A percentile compares a stretch with the other conserved stretches of the same genome.
phyloP scores from a whole-genome alignment of 53 echinoderm and acorn worm genomes.

The Hippasteria phrygiana region DNA sequence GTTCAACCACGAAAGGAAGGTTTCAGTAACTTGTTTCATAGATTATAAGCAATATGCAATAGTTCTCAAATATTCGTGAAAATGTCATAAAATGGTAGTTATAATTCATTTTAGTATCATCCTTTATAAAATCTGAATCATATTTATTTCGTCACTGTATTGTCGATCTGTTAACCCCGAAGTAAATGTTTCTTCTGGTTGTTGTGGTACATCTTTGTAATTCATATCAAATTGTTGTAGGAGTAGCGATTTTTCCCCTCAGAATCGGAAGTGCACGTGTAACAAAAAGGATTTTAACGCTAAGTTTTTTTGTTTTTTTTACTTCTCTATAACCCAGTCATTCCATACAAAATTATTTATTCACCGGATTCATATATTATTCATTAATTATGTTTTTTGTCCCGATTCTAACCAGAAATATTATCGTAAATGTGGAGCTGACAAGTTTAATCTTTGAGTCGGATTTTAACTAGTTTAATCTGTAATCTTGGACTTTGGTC shows the following conservation, averaged over 20 bases:
- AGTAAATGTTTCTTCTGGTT: no score
- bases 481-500: background rate
- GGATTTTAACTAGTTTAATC: background rate
- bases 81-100: background rate
- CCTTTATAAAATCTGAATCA: background rate
- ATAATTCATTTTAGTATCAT: no score
- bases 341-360: no score
- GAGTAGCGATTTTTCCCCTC: no score
- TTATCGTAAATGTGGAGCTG: background rate
- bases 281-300: no score
- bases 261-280: no score
- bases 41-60: conserved; percentile 46
- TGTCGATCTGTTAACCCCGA: background rate
- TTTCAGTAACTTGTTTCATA: background rate
- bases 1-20: background rate
- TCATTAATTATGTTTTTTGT: background rate
- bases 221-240: no score
- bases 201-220: no score
- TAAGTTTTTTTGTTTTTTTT: background rate
- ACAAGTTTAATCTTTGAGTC: background rate
- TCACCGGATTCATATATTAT: background rate
- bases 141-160: conserved; percentile 20
- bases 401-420: background rate
- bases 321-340: background rate
- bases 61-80: conserved; percentile 3